Evolutionary conservation across 1,140 invertebrate genomes (phyloP), one percentile per base, ranked within the genome.

Genomic region (Heliconius eleuchia): DNA sequence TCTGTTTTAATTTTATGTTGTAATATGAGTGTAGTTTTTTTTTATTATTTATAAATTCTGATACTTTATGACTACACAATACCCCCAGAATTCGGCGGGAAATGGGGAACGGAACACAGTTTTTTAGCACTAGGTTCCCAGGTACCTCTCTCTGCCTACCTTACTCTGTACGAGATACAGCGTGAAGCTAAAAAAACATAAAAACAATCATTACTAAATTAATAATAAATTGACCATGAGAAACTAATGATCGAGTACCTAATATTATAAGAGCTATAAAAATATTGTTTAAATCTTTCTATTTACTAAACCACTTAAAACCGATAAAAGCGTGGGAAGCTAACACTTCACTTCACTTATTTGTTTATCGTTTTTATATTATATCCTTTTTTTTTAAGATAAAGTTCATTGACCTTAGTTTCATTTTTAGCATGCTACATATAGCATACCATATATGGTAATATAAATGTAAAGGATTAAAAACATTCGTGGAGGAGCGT

Each of bases 401-500:
- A 27, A 3, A 66, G 60, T 27, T 66, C 60, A 66, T 66, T 66
- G 60, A 66, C 9, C 60, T 66, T 11, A 66, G 60, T 66, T 30
- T 27, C 13, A 66, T 9, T 66, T 66, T 66, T 66, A 66, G 57
- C 37, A 46, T 66, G 57, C 34, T n/a, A n/a, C 3, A 4, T 46
- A 46, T 46, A 46, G 42, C 42, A 46, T 46, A 46, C 42, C 13
- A 46, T 46, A 46, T 75, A 34, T 42, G 70, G 50, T 79, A 52
- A 72, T 80, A 73, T 76, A 74, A 73, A 79, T 66, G 60, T 66
- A 79, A 79, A 74, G n/a, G 55, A 70, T 71, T 34, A 57, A 77
- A 80, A 77, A 77, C 71, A 77, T 77, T 55, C 52, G 34, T 74
- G 77, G 50, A 72, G 74, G 71, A 73, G 75, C 74, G 77, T 79